Evolutionary conservation across 1,140 invertebrate genomes (phyloP).

Genomic region (Thaumetopoea pityocampa): DNA sequence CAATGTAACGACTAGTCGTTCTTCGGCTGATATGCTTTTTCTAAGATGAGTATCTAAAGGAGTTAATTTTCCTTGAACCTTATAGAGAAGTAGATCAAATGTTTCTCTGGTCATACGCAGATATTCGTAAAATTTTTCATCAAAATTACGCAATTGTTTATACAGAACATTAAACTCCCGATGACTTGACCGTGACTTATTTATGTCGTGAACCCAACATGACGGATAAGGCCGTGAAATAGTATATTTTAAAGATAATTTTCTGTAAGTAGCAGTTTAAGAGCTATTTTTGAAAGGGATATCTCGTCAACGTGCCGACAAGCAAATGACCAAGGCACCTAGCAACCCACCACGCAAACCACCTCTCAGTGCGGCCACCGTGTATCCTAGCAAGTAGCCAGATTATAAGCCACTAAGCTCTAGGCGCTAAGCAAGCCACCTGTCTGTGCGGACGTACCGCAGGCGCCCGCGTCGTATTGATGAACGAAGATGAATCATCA

Average conservation of each 20-base stretch:
- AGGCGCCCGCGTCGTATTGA: too few species aligned
- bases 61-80: conserved; percentile 5
- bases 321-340: too few species aligned
- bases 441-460: too few species aligned
- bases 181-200: conserved; percentile 7
- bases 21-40: too few species aligned
- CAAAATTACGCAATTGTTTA: conserved; percentile 7
- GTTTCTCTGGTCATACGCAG: conserved; percentile 3
- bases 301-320: too few species aligned
- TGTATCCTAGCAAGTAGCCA: background rate
- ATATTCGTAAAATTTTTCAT: conserved; percentile 5
- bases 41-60: too few species aligned
- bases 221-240: conserved; percentile 2
- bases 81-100: conserved; percentile 4
- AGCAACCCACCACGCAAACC: too few species aligned
- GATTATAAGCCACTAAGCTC: background rate
- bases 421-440: background rate
- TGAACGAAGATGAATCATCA: too few species aligned
- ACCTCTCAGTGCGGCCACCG: conserved; percentile 1
- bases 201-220: conserved; percentile 4
- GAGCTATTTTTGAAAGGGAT: too few species aligned
- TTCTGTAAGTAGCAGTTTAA: too few species aligned
- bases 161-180: conserved; percentile 1
- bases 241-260: too few species aligned
- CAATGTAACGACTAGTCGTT: too few species aligned